Evolutionary conservation across 2,888 invertebrate genomes (phyloP).

Genomic region (Neoascia interrupta): DNA sequence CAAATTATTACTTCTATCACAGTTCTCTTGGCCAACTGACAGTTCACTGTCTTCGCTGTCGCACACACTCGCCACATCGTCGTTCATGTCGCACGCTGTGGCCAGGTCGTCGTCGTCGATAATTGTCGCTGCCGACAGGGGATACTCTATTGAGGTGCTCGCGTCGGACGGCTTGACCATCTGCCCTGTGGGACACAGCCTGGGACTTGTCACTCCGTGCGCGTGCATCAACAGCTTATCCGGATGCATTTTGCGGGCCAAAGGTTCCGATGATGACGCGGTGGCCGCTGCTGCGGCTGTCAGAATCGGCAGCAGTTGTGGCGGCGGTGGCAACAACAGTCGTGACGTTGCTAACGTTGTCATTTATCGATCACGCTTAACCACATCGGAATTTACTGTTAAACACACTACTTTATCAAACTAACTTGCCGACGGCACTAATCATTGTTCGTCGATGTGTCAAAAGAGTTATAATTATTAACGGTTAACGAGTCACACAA

Average conservation of each 20-base stretch:
- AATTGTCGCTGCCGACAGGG: constrained; percentile 1
- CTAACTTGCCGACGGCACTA: constrained; percentile 67
- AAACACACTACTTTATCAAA: constrained; percentile 21
- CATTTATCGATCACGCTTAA: constrained; percentile 66
- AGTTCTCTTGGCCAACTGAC: constrained; percentile 88
- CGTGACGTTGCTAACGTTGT: constrained; percentile 72
- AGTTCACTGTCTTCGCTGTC: constrained; percentile 88
- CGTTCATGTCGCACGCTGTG: constrained; percentile 71
- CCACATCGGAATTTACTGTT: constrained; percentile 50
- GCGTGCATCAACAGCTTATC: constrained; percentile 76
- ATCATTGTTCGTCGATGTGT: constrained; percentile 43
- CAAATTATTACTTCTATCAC: constrained; percentile 67
- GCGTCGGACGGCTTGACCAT: constrained; percentile 44
- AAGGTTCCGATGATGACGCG: no score
- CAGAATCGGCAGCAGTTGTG: constrained; percentile 56
- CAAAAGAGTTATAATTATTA: no score
- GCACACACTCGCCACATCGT: constrained; percentile 83
- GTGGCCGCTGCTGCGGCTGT: constrained; percentile 45
- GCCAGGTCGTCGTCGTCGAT: constrained; percentile 70
- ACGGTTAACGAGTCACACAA: constrained; percentile 11
- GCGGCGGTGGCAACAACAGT: constrained; percentile 62
- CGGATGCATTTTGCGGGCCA: constrained; percentile 76
- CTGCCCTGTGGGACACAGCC: constrained; percentile 70
- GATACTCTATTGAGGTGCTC: constrained; percentile 35
- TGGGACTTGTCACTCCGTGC: constrained; percentile 76